Evolutionary conservation across 2,797 vertebrate species (phyloP).

Genomic region (Loriculus beryllinus): DNA sequence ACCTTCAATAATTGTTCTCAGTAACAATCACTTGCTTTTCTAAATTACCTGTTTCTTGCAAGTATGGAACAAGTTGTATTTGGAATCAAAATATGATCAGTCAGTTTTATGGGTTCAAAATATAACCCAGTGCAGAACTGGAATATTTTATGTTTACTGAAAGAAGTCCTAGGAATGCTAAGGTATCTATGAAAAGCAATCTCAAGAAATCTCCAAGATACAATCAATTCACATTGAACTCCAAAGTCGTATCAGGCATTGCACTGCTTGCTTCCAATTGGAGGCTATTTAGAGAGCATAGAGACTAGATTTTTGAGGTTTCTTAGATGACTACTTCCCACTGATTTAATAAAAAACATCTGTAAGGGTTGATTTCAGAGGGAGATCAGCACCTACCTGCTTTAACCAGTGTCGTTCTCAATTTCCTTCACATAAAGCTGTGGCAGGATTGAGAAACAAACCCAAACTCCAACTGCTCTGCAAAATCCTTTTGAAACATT

Average conservation of each 20-base stretch:
- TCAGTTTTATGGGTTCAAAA: neutral
- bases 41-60: neutral
- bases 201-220: neutral
- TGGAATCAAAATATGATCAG: neutral
- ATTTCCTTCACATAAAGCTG: neutral
- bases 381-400: neutral
- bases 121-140: neutral
- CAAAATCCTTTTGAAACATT: slow-evolving; percentile 27
- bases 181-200: neutral
- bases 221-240: neutral
- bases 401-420: neutral
- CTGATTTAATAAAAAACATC: neutral
- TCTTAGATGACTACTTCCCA: neutral
- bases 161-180: neutral
- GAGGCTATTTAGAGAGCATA: neutral
- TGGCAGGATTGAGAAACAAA: neutral
- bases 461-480: neutral
- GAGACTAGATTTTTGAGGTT: neutral
- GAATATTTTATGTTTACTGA: neutral
- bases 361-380: slow-evolving; percentile 30
- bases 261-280: neutral
- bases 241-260: neutral
- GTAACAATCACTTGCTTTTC: neutral
- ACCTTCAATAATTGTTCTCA: neutral
- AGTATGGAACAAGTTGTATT: neutral